Evolutionary conservation across 2,888 invertebrate genomes (phyloP), one percentile per base, ranked within the genome.

Genomic region (Nephrotoma guestfalica): DNA sequence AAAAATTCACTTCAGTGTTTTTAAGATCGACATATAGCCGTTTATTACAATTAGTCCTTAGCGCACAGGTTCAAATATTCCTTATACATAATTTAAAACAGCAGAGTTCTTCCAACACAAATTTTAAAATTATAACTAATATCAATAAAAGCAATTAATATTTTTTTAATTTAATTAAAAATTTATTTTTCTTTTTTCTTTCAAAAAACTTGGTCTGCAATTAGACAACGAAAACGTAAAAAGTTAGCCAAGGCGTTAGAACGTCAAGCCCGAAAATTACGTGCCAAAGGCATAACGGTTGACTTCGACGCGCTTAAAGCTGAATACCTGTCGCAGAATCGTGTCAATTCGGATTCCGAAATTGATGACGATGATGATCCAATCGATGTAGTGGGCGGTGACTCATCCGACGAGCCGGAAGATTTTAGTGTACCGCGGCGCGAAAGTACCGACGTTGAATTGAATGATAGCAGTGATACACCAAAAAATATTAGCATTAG

Each of bases 221-320:
- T 87, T 92, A 94, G 96, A 90, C 96, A 97, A 90, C 94, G 97
- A 91, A 95, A 96, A 91, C 94, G 97, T 92, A 97, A 97, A 93
- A 97, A 98, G 92, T 93, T 97, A 90, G 94, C 96, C 90, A 98
- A 98, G 92, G 96, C 97, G 88, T 93, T 98, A 89, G 97, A 98
- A 91, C 93, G 97, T 87, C 97, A 97, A 92, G 98, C 98, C 89
- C 93, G 97, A 89, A 98, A 98, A 91, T 93, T 98, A 87, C 95
- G 97, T 87, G 96, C 96, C 86, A 97, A 97, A 91, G 97, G 97
- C 89, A 97, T 97, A 89, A 94, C 96, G 18, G 97, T 97, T 40
- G 97, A 97, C 91, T 92, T 97, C 88, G 96, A 97, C 89, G 96
- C 97, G 3, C 92, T 97, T 86, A 95, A 96, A 89, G 93, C 96